Conservation (phyloP, 2,797 vertebrate species). For the Fistularia commersonii region DNA sequence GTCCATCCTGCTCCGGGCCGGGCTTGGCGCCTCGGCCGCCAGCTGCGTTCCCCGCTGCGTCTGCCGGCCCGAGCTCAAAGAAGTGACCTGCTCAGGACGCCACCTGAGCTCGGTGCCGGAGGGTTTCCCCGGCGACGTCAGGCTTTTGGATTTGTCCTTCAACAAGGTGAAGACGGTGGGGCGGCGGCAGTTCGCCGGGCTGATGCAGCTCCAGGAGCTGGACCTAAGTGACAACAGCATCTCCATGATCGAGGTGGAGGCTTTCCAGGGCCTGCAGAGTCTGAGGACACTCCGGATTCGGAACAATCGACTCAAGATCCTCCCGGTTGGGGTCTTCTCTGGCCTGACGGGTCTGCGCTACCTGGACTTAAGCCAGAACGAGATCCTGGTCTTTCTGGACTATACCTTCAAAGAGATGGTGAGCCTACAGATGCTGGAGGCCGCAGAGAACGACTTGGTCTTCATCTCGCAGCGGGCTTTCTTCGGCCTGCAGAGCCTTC, state of each 20-base stretch:
- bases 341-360: slow-evolving; percentile 76
- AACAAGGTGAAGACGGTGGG: slow-evolving; percentile 83
- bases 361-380: slow-evolving; percentile 85
- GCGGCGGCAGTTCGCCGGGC: slow-evolving; percentile 78
- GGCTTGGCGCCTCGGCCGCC: slow-evolving; percentile 51
- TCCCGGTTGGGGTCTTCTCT: slow-evolving; percentile 82
- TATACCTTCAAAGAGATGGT: slow-evolving; percentile 81
- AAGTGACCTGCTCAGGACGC: slow-evolving; percentile 80
- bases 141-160: slow-evolving; percentile 79
- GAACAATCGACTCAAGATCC: slow-evolving; percentile 83
- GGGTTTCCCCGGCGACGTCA: slow-evolving; percentile 74
- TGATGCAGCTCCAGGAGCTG: slow-evolving; percentile 80
- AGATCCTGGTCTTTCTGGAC: slow-evolving; percentile 88
- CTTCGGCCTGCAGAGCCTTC: slow-evolving; percentile 76
- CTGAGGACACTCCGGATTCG: slow-evolving; percentile 78
- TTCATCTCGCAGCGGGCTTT: slow-evolving; percentile 87
- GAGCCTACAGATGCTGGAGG: slow-evolving; percentile 80
- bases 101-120: slow-evolving; percentile 79
- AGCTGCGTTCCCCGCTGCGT: slow-evolving; percentile 78
- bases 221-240: slow-evolving; percentile 84
- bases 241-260: slow-evolving; percentile 83
- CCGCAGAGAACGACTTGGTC: slow-evolving; percentile 84
- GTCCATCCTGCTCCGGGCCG: slow-evolving; percentile 68
- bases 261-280: slow-evolving; percentile 81
- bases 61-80: slow-evolving; percentile 73